Base-by-base conservation (phyloP, 2,113 vertebrate genomes). In the Drymodes brunneopygia region DNA sequence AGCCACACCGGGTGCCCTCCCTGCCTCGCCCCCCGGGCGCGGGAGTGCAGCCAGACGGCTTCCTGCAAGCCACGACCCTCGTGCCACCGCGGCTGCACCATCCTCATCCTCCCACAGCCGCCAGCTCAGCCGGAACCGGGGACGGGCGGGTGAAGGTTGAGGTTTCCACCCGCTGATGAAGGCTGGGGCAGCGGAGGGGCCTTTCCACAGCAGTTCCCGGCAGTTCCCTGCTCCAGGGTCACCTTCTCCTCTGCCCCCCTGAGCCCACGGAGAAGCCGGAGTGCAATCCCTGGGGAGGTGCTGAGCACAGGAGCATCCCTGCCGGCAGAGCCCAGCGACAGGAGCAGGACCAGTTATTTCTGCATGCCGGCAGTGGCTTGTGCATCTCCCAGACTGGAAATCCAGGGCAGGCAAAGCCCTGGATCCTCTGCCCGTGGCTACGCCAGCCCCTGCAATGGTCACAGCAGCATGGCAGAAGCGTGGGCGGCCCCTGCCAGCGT, bases 201-300 rank as follows among this genome's bases (percentile, higher is more conserved):
- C 27, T 58, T 90, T 22, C 64, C 4, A 0, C 42, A 24, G 69
- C 7, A 0, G 15, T 19, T 86, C 58, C 64, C 6, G 0, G 31
- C 67, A 65, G 50, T 8, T 36, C 36, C 0, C 0, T 29, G 24
- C 15, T 67, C 64, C 3, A 5, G 44, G 22, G 35, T 13, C 7
- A 0, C 42, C 38, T 61, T 69, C 42, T 14, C 17, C 12, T 17
- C n/a, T 45, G 15, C 15, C 16, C 18, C 70, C 44, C 47, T 15
- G 31, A 67, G 29, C n/a, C 35, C 3, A 1, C 0, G 1, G 31
- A 57, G 60, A 7, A 48, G 50, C 14, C 0, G 1, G 16, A 33
- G 11, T 0, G 4, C 70, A 48, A 11, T 15, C 22, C 58, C 69
- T 16, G 31, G 38, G 16, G 35, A n/a, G 20, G 6, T 27, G 71